A percentile compares a stretch with the other conserved stretches of the same genome.
Conservation (phyloP, 2,888 invertebrate species). For the Polymixis lichenea region DNA sequence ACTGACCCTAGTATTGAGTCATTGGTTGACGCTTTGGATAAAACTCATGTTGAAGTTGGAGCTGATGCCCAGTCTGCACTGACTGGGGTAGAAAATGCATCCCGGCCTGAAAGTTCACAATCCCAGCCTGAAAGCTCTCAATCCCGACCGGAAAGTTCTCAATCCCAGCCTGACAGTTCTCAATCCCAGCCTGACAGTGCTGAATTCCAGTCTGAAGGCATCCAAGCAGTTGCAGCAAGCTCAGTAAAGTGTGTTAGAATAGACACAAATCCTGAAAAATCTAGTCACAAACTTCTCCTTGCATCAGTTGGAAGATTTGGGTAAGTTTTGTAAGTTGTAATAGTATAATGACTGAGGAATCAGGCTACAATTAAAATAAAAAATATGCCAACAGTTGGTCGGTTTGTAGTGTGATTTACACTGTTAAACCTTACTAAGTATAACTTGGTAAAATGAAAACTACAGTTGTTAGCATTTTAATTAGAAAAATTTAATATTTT, state of each 20-base stretch:
- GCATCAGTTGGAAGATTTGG: constrained; percentile 93
- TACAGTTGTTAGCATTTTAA: background rate
- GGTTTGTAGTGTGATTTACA: background rate
- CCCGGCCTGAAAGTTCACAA: constrained; percentile 24
- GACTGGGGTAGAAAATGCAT: constrained; percentile 41
- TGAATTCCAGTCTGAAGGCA: constrained; percentile 14
- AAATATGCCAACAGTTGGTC: background rate
- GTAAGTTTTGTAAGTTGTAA: constrained; percentile 77
- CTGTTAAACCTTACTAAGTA: background rate
- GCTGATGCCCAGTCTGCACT: background rate
- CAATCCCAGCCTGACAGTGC: constrained; percentile 19
- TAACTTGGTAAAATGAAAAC: background rate
- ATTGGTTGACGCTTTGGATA: constrained; percentile 83
- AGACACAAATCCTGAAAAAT: constrained; percentile 41
- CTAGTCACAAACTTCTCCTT: constrained; percentile 89
- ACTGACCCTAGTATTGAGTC: constrained; percentile 79
- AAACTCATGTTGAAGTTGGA: constrained; percentile 75
- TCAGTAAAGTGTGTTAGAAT: constrained; percentile 22
- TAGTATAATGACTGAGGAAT: background rate
- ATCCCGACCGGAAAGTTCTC: constrained; percentile 20
- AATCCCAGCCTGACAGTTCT: constrained; percentile 22
- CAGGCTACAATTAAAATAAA: background rate
- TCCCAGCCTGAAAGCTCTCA: constrained; percentile 26
- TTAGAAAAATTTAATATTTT: constrained; percentile 16
- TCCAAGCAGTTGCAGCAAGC: constrained; percentile 23